Percentiles rank a stretch among this genome's conserved stretches.
Evolutionary conservation across 2,113 vertebrate species (phyloP).

Genomic region (Pollachius pollachius): DNA sequence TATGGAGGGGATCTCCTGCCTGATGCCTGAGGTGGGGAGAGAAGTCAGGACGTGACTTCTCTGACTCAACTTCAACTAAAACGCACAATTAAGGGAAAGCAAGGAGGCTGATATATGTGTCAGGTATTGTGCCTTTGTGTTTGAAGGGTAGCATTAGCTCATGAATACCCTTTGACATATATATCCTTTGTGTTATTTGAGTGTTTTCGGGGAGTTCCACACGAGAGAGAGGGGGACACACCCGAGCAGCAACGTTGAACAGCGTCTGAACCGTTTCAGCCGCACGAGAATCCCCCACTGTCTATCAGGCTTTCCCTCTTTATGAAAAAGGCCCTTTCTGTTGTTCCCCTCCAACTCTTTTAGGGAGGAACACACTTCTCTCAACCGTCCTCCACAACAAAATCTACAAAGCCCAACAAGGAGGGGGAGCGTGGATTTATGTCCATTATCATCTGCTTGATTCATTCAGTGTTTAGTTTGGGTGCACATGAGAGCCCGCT

Average conservation of each 20-base stretch:
- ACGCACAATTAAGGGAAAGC: constrained; percentile 15
- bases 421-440: constrained; percentile 21
- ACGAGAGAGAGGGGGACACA: neutral
- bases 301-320: constrained; percentile 41
- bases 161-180: constrained; percentile 22
- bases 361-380: constrained; percentile 27
- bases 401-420: neutral
- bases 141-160: constrained; percentile 23
- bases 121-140: neutral
- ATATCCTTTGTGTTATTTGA: constrained; percentile 1
- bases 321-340: constrained; percentile 43
- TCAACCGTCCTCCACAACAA: constrained; percentile 10
- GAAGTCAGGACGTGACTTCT: constrained; percentile 22
- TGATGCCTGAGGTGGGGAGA: constrained; percentile 20
- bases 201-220: neutral
- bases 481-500: neutral
- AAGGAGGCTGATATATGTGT: constrained; percentile 27
- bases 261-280: constrained; percentile 55
- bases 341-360: constrained; percentile 33
- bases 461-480: constrained; percentile 11
- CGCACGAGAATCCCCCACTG: constrained; percentile 53
- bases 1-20: constrained; percentile 11
- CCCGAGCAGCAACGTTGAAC: constrained; percentile 52
- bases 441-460: constrained; percentile 6
- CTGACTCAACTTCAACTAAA: constrained; percentile 17